These are phyloP conservation scores for Zapus hudsonius DNA, from an alignment of 2,113 vertebrate genomes.

Conservation along the genomic window DNA sequence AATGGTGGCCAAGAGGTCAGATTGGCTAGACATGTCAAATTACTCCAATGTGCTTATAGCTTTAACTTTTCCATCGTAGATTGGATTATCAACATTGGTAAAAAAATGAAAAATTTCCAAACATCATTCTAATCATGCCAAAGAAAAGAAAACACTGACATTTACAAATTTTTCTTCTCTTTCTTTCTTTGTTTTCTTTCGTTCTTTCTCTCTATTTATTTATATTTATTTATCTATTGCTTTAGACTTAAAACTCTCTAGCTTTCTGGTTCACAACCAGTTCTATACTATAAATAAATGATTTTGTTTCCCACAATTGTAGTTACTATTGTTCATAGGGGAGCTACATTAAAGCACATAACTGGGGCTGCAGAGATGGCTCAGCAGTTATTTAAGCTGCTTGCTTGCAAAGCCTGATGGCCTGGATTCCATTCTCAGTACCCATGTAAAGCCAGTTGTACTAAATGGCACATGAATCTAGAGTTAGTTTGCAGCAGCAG, in stretches of 20 bases:
- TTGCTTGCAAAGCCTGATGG: too few relatives aligned
- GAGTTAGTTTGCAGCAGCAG: too few relatives aligned
- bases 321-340: neutral
- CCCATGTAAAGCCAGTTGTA: too few relatives aligned
- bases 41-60: neutral
- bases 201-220: too few relatives aligned
- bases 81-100: neutral
- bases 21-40: neutral
- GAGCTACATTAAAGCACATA: neutral
- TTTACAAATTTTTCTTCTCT: neutral
- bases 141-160: neutral
- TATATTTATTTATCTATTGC: neutral
- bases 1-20: neutral
- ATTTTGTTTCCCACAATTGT: constrained; percentile 25
- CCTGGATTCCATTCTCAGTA: too few relatives aligned
- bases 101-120: neutral
- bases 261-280: constrained; percentile 6
- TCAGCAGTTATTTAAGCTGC: too few relatives aligned
- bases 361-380: neutral
- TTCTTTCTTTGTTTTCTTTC: neutral
- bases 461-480: too few relatives aligned
- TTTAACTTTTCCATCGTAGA: neutral
- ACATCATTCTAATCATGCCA: neutral
- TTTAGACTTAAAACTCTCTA: neutral
- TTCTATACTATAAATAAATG: neutral